Evolutionary conservation across 2,113 vertebrate species (phyloP), one percentile per base, ranked within the genome.

Genomic region (Pituophis catenifer): DNA sequence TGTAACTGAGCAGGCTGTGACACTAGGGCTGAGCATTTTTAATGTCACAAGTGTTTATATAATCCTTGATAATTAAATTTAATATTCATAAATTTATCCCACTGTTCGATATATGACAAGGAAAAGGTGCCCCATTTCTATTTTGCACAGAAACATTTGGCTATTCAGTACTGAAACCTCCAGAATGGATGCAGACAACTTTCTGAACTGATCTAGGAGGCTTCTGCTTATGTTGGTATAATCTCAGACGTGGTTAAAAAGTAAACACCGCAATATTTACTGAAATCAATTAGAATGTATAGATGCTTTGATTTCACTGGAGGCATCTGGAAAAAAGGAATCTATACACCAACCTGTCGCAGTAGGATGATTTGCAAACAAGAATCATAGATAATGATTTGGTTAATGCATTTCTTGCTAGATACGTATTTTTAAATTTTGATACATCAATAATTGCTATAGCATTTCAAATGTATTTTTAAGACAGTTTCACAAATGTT

Each of bases 1-100:
- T 93, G 88, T 96, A 94, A 94, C 91, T 92, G 89, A 96, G 93
- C 93, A 95, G 94, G 65, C n/a, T 13, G 2, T 33, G 13, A 75
- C n/a, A 7, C 2, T 75, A 95, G 89, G 50, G 92, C 53, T 95
- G 0, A 17, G 15, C 38, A 7, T 10, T 38, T 17, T 89, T 12
- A 89, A 89, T 59, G 44, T 48, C 33, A 54, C 65, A 52, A 53
- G 24, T n/a, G 10, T 33, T 50, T 75, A 21, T 70, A 52, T 86
- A 62, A 88, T 17, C 5, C 10, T 33, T 52, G 19, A 92, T 88
- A 33, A 88, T 12, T 92, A 65, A 33, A 65, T 12, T 8, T 38
- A 62, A 21, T 6, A 6, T 52, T 15, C 5, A n/a, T 88, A n/a
- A n/a, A n/a, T n/a, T n/a, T n/a, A 57, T 11, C 10, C 23, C 52